phyloP scores from a whole-genome alignment of 2,113 vertebrate genomes.

The Struthidea cinerea region DNA sequence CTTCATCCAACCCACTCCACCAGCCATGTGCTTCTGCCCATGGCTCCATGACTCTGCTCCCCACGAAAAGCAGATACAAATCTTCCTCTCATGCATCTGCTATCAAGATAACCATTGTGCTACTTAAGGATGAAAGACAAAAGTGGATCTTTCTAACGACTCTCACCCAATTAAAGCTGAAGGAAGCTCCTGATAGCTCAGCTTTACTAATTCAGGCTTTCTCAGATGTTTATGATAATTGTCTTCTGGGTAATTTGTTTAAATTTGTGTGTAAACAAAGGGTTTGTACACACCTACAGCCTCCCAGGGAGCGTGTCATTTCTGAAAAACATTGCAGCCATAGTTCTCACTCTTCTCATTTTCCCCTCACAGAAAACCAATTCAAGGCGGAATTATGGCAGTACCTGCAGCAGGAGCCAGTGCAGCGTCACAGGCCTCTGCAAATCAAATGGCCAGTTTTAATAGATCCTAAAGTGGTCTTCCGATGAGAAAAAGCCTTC shows the following conservation, averaged over 20 bases:
- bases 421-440: not conserved
- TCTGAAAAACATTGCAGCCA: not conserved
- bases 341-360: not conserved
- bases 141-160: not conserved
- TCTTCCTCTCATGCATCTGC: not conserved
- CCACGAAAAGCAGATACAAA: not conserved
- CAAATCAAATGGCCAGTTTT: not conserved
- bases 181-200: not conserved
- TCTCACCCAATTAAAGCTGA: not conserved
- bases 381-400: not conserved
- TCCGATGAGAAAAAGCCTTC: constrained; percentile 1
- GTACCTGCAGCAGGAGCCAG: not conserved
- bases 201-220: constrained; percentile 12
- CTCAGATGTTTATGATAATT: constrained; percentile 14
- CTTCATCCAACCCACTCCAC: not conserved
- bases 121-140: constrained; percentile 9
- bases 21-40: not conserved
- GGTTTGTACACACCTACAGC: not conserved
- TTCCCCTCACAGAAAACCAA: not conserved
- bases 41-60: not conserved
- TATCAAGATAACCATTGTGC: constrained; percentile 19
- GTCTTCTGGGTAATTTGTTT: constrained; percentile 41
- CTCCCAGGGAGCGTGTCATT: not conserved
- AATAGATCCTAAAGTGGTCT: not conserved
- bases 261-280: constrained; percentile 51